Evolutionary conservation across 2,888 invertebrate species (phyloP), one percentile per base, ranked within the genome.

Genomic region (Noctua pronuba): DNA sequence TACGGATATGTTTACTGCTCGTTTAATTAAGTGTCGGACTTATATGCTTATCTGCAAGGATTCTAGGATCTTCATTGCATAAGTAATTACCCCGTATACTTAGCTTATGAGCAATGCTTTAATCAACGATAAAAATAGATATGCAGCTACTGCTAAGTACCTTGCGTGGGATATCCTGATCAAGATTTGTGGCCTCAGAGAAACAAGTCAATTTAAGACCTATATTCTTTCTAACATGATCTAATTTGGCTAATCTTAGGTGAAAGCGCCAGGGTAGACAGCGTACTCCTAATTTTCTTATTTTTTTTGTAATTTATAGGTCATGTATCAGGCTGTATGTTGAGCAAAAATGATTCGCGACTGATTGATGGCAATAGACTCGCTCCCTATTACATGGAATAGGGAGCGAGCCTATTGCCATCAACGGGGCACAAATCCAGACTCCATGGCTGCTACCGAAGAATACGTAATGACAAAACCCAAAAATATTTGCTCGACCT

Each of bases 121-220:
- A 80, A 73, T 73, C 65, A 81, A 41, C 81, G 21, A 60, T 66
- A 66, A 49, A 79, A 79, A 79, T 79, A 79, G 75, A 66, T 21
- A 41, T 65, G 65, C 41, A 65, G 0, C n/a, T 18, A 2, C n/a
- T 11, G 41, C 18, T 81, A 49, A 81, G 65, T 72, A 65, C 0
- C 41, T 18, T 24, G 58, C 49, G 74, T 79, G 49, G 74, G 81
- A 66, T 66, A 13, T 28, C 24, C 8, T 66, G 28, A 44, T 49
- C 4, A 65, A n/a, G n/a, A 24, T 80, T n/a, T 58, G 55, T 24
- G 46, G 5, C 31, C 52, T 65, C 38, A n/a, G 1, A 28, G 55
- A 41, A 70, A 44, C 62, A 4, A 28, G 60, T 74, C 11, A n/a
- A 52, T 73, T 31, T 31, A 31, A 31, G 28, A 41, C 16, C 28